phyloP scores from a whole-genome alignment of 2,797 vertebrate genomes.

The Sarcophilus harrisii region DNA sequence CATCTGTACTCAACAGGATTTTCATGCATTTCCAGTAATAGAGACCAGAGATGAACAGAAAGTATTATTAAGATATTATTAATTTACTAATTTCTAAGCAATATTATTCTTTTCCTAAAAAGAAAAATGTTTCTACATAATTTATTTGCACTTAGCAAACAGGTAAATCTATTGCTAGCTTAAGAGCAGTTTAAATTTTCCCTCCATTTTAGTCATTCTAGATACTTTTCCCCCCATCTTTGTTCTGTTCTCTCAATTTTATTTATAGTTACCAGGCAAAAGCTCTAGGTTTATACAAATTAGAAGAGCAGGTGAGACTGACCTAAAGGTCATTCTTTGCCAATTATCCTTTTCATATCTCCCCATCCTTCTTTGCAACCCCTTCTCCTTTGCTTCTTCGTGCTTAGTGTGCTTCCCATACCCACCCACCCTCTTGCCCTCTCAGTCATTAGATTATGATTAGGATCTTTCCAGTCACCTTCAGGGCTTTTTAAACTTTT shows the following conservation, averaged over 20 bases:
- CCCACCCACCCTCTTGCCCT: not conserved
- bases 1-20: not conserved
- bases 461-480: not conserved
- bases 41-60: slow-evolving; percentile 13
- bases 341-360: not conserved
- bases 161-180: not conserved
- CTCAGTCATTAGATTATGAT: not conserved
- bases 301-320: not conserved
- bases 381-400: not conserved
- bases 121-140: slow-evolving; percentile 29
- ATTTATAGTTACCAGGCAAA: not conserved
- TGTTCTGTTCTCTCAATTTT: not conserved
- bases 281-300: not conserved
- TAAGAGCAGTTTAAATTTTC: not conserved
- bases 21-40: not conserved
- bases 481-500: too few relatives aligned
- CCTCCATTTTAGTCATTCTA: not conserved
- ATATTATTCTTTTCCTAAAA: slow-evolving; percentile 35
- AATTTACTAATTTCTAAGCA: slow-evolving; percentile 51
- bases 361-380: not conserved
- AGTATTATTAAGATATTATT: not conserved
- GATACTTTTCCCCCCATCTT: not conserved
- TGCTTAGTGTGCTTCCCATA: not conserved
- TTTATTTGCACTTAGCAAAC: not conserved
- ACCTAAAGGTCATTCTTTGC: not conserved